Evolutionary conservation across 37 sponge, comb jelly and placozoan genomes (phyloP), one percentile per base, ranked within the genome.

Genomic region (Oopsacas minuta): DNA sequence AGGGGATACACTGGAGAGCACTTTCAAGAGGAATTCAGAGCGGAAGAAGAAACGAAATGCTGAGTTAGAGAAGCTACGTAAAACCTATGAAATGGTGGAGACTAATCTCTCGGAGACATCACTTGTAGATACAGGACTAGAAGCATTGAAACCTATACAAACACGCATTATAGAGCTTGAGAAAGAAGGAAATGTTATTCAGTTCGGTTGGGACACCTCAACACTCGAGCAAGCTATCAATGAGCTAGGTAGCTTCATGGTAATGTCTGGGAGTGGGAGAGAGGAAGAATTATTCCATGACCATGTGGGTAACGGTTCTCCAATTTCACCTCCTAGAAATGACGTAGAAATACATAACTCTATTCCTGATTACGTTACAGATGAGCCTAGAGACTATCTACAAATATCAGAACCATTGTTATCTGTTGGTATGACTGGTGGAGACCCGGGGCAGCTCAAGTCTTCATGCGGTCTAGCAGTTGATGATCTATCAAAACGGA

Each of bases 161-260:
- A n/a, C 17, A 3, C 7, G 75, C 7, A 61, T 61, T 32, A 61
- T 5, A 25, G 75, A 61, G 30, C 75, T 61, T 25, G 75, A 61
- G 30, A 61, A 61, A 34, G 75, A 61, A 61, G 75, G 75, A 3
- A 61, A 61, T 34, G 75, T 61, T 3, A 61, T 61, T n/a, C 75
- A 61, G 75, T 61, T 61, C 75, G 75, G 75, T 3, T 61, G 75
- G 75, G 75, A 61, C 75, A 61, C 75, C 32, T 32, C 32, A 5
- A 3, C 75, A 3, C 75, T 61, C 5, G 75, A 61, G 75, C 75
- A 61, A 12, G 75, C 75, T n/a, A 61, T 61, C 22, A 61, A 61
- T 34, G 75, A 61, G 75, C 75, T 61, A 3, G 75, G 75, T 5
- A 61, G 75, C 30, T 61, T 61, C 30, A n/a, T 61, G 20, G 30